These are phyloP conservation scores for Tenodera sinensis DNA, from an alignment of 2,888 invertebrate genomes.

Conservation along the genomic window DNA sequence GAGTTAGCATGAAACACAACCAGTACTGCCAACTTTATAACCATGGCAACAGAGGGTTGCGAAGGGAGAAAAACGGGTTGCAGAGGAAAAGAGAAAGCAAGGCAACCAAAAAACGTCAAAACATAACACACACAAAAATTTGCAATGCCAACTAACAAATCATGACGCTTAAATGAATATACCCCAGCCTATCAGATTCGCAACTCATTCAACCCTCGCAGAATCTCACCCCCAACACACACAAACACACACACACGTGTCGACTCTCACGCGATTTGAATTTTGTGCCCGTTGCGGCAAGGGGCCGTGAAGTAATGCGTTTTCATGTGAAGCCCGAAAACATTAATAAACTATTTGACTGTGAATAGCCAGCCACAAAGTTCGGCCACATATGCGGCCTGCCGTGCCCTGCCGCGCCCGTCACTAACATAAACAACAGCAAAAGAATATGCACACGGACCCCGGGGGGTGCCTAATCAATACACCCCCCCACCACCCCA, in stretches of 20 bases:
- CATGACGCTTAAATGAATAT: conserved; percentile 17
- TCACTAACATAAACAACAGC: not conserved
- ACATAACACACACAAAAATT: conserved; percentile 15
- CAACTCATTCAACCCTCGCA: conserved; percentile 8
- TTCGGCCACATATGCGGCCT: not conserved
- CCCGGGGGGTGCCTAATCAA: not conserved
- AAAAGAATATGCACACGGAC: not conserved
- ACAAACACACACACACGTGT: not conserved
- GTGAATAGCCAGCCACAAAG: conserved; percentile 1
- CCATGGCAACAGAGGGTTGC: not conserved
- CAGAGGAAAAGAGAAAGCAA: not conserved
- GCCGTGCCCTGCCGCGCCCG: too few species aligned
- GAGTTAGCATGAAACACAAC: conserved; percentile 8
- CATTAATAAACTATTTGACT: conserved; percentile 18
- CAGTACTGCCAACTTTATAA: not conserved
- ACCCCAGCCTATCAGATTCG: conserved; percentile 10
- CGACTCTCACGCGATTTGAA: conserved; percentile 12
- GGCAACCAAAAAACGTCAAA: not conserved
- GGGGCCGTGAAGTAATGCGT: not conserved
- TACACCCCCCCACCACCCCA: not conserved
- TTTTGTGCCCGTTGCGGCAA: not conserved
- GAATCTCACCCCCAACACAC: conserved; percentile 1
- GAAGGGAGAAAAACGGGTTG: not conserved
- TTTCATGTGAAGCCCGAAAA: conserved; percentile 7
- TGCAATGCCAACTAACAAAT: conserved; percentile 19